Evolutionary conservation across 2,797 vertebrate genomes (phyloP), one percentile per base, ranked within the genome.

Genomic region (Cygnus olor): DNA sequence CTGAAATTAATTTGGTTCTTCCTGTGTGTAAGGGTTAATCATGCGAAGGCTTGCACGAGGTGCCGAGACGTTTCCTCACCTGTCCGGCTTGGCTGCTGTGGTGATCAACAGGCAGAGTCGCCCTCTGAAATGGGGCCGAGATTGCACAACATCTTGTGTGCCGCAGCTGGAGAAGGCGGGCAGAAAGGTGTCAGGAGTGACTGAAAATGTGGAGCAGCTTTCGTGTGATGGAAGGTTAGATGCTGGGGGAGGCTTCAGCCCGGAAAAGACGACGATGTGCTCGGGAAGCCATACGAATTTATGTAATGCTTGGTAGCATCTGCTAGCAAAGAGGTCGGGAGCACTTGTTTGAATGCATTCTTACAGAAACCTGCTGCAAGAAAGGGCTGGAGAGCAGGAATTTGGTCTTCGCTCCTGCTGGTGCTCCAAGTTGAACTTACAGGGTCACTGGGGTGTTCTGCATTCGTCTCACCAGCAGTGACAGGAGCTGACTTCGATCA

Each of bases 1-100:
- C 78, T 68, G 85, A 85, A 93, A 77, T 90, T 42, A 92, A 81
- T 86, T 84, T 45, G 73, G 6, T 80, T 90, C 83, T 93, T 91
- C 80, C 83, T 88, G 40, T 94, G 95, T 83, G 63, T 86, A 86
- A 90, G 66, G 60, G 83, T 77, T 94, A 92, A 90, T 94, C 40
- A 56, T 40, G 3, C 14, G 15, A 81, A 38, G 45, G n/a, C 71
- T 88, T 57, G 49, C 4, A 1, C 17, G 13, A 28, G 57, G 21
- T 11, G 2, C 4, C 12, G 25, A 76, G 71, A 25, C 20, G 28
- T 32, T 86, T 91, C 53, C 34, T 89, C 49, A 19, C 0, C n/a
- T 66, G 4, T 5, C 56, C 60, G 60, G 13, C 54, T 85, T 60
- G 49, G 53, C 53, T 74, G 53, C 80, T 0, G 0, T 6, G 27